Evolutionary conservation across 2,113 vertebrate species (phyloP).

Genomic region (Protomyctophum bolini): DNA sequence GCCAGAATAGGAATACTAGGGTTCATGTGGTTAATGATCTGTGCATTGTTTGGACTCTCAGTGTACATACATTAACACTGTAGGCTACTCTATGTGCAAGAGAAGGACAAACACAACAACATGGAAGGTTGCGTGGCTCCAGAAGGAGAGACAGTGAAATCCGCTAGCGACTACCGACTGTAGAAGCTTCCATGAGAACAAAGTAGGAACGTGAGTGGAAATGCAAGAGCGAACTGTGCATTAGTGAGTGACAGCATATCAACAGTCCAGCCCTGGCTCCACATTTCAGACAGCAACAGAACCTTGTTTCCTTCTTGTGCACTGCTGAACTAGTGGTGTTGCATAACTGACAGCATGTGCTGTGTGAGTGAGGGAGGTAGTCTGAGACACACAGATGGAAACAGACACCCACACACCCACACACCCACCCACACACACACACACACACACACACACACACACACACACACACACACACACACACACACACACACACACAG

Average conservation of each 20-base stretch:
- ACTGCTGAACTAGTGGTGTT: conserved; percentile 48
- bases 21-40: no score
- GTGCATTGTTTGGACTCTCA: no score
- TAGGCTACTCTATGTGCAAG: background rate
- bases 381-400: conserved; percentile 21
- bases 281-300: conserved; percentile 37
- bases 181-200: conserved; percentile 3
- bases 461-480: no score
- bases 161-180: no score
- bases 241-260: conserved; percentile 23
- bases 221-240: conserved; percentile 1
- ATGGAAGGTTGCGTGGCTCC: background rate
- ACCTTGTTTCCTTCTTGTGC: conserved; percentile 51
- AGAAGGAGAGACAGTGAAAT: no score
- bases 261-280: conserved; percentile 30
- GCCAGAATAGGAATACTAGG: no score
- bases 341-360: conserved; percentile 53
- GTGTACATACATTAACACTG: no score
- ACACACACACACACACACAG: no score
- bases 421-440: conserved; percentile 11
- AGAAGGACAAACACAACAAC: conserved; percentile 7
- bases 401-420: conserved; percentile 15
- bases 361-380: conserved; percentile 39
- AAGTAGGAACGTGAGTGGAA: background rate
- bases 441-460: background rate